These are phyloP conservation scores for Oreochromis spilurus DNA, from an alignment of 2,113 vertebrate genomes.

Conservation along the genomic window DNA sequence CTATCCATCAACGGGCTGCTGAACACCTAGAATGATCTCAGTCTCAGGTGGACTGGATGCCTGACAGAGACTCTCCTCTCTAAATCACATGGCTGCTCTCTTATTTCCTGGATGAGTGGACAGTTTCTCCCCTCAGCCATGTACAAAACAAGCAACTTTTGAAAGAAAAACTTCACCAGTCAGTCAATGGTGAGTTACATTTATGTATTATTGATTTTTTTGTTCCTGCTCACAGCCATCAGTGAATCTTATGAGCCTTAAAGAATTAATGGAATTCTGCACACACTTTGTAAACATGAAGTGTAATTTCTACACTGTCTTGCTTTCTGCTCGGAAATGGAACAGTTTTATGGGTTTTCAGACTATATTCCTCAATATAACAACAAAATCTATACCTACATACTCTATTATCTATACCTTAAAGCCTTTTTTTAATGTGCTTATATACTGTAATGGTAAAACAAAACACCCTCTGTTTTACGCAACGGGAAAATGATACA, in stretches of 20 bases:
- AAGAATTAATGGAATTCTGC: constrained; percentile 21
- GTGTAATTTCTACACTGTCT: neutral
- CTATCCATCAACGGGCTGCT: constrained; percentile 54
- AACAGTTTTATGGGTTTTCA: neutral
- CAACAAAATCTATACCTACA: neutral
- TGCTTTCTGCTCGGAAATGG: neutral
- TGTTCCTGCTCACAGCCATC: constrained; percentile 1
- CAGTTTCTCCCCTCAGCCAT: constrained; percentile 41
- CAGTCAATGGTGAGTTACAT: constrained; percentile 31
- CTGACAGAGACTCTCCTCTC: constrained; percentile 40
- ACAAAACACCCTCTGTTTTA: neutral
- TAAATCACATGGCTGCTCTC: constrained; percentile 59
- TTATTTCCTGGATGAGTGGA: constrained; percentile 69
- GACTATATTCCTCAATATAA: neutral
- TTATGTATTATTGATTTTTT: constrained; percentile 52
- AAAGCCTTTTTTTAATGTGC: neutral
- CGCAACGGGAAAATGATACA: fast-evolving
- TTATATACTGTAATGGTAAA: neutral
- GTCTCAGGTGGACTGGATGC: constrained; percentile 59
- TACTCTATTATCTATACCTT: neutral
- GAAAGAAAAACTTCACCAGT: constrained; percentile 42
- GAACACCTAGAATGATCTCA: constrained; percentile 46
- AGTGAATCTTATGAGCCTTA: constrained; percentile 10
- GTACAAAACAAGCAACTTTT: constrained; percentile 52
- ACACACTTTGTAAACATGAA: constrained; percentile 4